Evolutionary conservation across 2,888 invertebrate species (phyloP).

Genomic region (Pyrochroa serraticornis): DNA sequence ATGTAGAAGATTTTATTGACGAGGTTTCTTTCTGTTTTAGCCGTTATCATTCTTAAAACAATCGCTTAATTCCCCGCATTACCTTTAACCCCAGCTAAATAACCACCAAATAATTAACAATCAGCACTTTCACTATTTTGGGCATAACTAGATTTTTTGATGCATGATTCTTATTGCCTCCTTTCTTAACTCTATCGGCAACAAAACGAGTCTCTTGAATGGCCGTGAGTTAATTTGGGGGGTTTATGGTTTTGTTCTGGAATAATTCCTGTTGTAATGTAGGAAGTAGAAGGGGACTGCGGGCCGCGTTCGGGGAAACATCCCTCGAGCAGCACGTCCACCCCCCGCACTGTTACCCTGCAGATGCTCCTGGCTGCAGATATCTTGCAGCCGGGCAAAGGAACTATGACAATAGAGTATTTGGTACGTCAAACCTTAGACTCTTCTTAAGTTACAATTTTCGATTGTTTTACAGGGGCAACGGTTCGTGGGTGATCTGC

Average conservation of each 20-base stretch:
- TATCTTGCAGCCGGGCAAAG: conserved; percentile 82
- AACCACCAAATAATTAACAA: too few relatives aligned
- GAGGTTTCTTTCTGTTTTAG: conserved; percentile 53
- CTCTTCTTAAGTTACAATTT: conserved; percentile 17
- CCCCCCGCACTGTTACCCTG: conserved; percentile 71
- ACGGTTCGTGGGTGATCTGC: conserved; percentile 85
- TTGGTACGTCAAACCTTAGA: conserved; percentile 63
- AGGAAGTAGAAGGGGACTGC: conserved; percentile 52
- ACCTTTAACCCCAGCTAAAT: not conserved
- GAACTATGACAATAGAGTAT: conserved; percentile 88
- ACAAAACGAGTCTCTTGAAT: too few relatives aligned
- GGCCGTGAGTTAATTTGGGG: not conserved
- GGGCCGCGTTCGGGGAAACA: conserved; percentile 44
- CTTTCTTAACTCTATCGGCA: too few relatives aligned
- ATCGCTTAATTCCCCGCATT: conserved; percentile 10
- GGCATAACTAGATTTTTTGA: too few relatives aligned
- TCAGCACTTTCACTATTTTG: too few relatives aligned
- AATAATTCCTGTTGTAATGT: conserved; percentile 25
- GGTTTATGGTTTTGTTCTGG: not conserved
- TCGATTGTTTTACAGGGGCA: conserved; percentile 69
- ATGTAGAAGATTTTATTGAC: conserved; percentile 63
- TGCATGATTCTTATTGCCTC: too few relatives aligned
- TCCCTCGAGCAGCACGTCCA: conserved; percentile 42
- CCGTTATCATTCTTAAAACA: conserved; percentile 7
- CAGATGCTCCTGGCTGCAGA: conserved; percentile 86